These are phyloP conservation scores for Anarrhichthys ocellatus DNA, from an alignment of 2,113 vertebrate genomes.

Conservation along the genomic window DNA sequence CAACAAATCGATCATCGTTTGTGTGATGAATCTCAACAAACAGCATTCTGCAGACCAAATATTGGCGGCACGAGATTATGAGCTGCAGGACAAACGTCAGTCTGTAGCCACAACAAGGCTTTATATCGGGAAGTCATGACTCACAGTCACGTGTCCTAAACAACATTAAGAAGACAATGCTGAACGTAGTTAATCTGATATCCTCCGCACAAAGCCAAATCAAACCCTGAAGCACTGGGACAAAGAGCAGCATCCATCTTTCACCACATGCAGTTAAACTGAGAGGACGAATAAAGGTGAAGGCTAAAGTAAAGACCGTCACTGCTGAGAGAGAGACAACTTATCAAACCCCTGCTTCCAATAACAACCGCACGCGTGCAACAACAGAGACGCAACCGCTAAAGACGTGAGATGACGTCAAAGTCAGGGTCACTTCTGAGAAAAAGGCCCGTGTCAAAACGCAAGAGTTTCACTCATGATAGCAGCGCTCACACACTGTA, in stretches of 20 bases:
- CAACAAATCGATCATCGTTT: background rate
- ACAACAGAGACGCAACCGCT: too few species aligned
- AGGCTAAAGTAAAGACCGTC: too few species aligned
- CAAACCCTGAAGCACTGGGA: background rate
- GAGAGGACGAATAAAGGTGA: too few species aligned
- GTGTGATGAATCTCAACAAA: background rate
- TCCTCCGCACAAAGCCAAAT: background rate
- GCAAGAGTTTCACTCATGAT: background rate
- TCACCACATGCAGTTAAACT: background rate
- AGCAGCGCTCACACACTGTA: background rate
- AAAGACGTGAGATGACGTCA: too few species aligned
- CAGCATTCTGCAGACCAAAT: background rate
- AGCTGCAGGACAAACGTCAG: background rate
- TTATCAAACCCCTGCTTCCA: too few species aligned
- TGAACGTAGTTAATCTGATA: background rate
- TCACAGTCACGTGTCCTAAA: conserved; percentile 20
- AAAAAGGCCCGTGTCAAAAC: too few species aligned
- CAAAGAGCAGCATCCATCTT: background rate
- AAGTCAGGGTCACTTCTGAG: too few species aligned
- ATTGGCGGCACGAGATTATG: background rate
- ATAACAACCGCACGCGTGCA: too few species aligned
- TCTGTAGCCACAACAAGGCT: conserved; percentile 9
- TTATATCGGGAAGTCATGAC: background rate
- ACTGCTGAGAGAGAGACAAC: too few species aligned
- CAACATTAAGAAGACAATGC: background rate